These are phyloP conservation scores for Exocentrus adspersus DNA, from an alignment of 2,888 invertebrate species.

Conservation along the genomic window DNA sequence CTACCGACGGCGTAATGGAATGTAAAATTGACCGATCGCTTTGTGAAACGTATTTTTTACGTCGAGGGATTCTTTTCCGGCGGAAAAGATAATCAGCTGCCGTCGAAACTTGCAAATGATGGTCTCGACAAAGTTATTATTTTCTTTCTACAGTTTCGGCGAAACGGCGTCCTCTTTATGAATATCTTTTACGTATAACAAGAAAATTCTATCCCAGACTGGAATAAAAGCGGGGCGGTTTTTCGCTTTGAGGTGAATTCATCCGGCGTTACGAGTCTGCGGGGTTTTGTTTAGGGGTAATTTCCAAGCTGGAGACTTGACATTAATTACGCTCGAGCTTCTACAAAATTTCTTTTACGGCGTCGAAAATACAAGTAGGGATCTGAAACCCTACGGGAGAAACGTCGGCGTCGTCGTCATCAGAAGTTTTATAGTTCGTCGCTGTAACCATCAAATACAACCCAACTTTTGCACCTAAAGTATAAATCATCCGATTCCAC, in stretches of 20 bases:
- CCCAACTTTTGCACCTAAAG: too few relatives aligned
- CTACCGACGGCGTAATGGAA: too few relatives aligned
- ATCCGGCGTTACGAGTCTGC: neutral
- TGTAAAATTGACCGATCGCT: too few relatives aligned
- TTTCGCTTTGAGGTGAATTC: conserved; percentile 19
- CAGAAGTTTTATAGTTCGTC: too few relatives aligned
- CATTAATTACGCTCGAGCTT: too few relatives aligned
- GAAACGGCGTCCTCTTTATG: conserved; percentile 9
- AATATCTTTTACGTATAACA: conserved; percentile 27
- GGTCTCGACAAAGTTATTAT: neutral
- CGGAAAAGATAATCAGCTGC: neutral
- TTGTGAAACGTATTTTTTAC: too few relatives aligned
- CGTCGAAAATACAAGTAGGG: too few relatives aligned
- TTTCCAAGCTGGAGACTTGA: too few relatives aligned
- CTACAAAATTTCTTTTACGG: too few relatives aligned
- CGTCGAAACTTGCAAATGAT: neutral
- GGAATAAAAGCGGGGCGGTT: conserved; percentile 15
- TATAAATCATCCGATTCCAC: conserved; percentile 46
- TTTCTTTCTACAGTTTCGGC: neutral
- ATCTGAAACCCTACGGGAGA: too few relatives aligned
- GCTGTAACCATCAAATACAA: too few relatives aligned
- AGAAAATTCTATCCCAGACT: conserved; percentile 23
- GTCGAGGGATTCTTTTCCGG: neutral
- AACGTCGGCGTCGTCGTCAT: too few relatives aligned
- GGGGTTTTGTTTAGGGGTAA: conserved; percentile 14